Base-by-base conservation (phyloP, 2,113 vertebrate genomes). In the Aspiorhynchus laticeps region DNA sequence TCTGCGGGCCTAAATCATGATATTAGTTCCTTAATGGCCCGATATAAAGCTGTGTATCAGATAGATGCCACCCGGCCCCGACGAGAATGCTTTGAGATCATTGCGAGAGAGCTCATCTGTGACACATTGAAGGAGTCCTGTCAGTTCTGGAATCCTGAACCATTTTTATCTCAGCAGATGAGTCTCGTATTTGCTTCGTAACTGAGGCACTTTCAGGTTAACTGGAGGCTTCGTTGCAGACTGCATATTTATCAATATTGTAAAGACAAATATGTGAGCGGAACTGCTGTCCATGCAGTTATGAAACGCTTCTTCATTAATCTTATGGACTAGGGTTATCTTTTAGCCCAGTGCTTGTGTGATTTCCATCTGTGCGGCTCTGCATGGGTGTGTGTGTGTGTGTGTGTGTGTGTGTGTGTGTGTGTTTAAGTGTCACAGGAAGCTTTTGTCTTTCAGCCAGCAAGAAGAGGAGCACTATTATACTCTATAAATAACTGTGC, bases 401-500 rank as follows among this genome's bases (percentile, higher is more conserved):
- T 65, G 43, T 46, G 43, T 46, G 43, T 46, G 43, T 46, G 43
- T 46, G 43, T 43, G 38, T 41, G 38, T 41, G 38, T 48, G 71
- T 80, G 87, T 26, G 24, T 71, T 28, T 48, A 15, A 24, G 12
- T 84, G 80, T 65, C 48, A 74, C 46, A 67, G 75, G 28, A 77
- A 8, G 19, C 61, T 38, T 85, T 77, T 87, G 48, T 82, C 78
- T 84, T 24, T 82, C 24, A 11, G 4, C 11, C 51, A 28, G 93
- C 93, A 92, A 92, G 92, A 80, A 82, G 69, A 85, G 65, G 33
- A 51, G 69, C 38, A 46, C 88, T 82, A 87, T 85, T 89, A 85
- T 93, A 95, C 95, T 94, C 94, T 93, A 96, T 95, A 96, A 96
- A 95, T 96, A 96, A 96, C 96, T 94, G 95, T 94, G 94, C 95